phyloP scores from a whole-genome alignment of 2,888 invertebrate genomes.

The Cosmia trapezina region DNA sequence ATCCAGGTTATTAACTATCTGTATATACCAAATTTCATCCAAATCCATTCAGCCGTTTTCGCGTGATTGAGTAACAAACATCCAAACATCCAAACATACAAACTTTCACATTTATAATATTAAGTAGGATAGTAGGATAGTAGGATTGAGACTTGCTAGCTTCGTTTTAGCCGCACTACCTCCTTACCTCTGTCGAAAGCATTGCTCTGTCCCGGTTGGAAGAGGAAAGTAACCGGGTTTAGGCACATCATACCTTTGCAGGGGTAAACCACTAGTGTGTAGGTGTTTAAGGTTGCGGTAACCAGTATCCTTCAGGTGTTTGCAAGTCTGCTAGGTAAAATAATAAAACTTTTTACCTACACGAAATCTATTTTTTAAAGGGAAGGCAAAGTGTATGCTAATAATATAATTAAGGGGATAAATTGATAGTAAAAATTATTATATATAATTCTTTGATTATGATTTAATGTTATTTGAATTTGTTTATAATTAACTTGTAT shows the following conservation, averaged over 20 bases:
- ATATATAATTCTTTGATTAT: no score
- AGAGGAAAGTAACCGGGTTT: background rate
- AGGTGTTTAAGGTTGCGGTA: background rate
- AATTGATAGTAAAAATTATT: no score
- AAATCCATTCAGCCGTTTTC: no score
- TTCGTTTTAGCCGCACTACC: background rate
- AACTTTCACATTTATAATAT: no score
- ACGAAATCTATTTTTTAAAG: background rate
- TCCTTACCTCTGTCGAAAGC: background rate
- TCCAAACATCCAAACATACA: no score
- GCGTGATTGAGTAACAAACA: no score
- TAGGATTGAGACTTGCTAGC: no score
- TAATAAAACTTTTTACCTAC: background rate
- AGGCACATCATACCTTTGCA: background rate
- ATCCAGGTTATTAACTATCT: no score
- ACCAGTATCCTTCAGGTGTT: conserved; percentile 19
- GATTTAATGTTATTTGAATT: no score
- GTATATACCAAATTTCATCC: no score
- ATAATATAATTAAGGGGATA: background rate
- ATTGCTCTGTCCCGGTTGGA: background rate
- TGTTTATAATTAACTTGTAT: no score
- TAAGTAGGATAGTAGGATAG: no score
- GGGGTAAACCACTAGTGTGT: background rate
- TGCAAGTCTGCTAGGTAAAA: background rate
- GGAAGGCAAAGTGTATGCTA: background rate